Evolutionary conservation across 2,113 vertebrate species (phyloP).

Genomic region (Planiliza haematocheilus): DNA sequence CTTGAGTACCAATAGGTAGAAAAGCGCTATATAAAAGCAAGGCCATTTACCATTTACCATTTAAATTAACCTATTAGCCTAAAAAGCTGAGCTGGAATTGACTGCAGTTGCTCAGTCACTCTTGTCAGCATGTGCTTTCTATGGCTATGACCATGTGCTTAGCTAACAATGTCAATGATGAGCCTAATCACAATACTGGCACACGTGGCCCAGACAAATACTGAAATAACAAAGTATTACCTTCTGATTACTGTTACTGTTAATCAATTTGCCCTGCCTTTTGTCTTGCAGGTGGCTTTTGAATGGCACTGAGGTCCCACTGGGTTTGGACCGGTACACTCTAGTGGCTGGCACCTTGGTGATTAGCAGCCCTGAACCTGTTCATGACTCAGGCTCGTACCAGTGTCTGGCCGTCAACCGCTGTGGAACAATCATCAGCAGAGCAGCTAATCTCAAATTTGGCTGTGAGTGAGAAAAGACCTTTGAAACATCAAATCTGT

Average conservation of each 20-base stretch:
- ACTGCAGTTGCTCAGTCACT: no score
- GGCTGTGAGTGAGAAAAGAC: constrained; percentile 88
- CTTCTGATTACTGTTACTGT: background rate
- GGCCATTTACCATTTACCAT: no score
- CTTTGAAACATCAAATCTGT: background rate
- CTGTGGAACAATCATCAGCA: constrained; percentile 93
- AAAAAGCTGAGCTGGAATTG: no score
- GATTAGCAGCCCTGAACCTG: constrained; percentile 87
- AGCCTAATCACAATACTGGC: no score
- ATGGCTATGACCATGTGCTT: no score
- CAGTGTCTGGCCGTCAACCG: constrained; percentile 94
- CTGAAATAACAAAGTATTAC: no score
- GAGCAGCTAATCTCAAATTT: constrained; percentile 92
- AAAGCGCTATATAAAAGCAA: no score
- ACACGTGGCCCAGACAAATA: no score
- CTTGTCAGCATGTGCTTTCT: no score
- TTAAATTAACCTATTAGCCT: no score
- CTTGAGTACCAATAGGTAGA: no score
- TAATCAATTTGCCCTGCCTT: background rate
- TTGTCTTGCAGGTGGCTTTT: constrained; percentile 89
- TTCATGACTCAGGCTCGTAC: constrained; percentile 91
- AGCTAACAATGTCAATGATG: no score
- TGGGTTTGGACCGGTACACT: constrained; percentile 87
- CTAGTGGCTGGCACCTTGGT: constrained; percentile 93
- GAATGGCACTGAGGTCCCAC: constrained; percentile 91